These are phyloP conservation scores for Thecophora atra DNA, from an alignment of 2,888 invertebrate species.

Conservation along the genomic window DNA sequence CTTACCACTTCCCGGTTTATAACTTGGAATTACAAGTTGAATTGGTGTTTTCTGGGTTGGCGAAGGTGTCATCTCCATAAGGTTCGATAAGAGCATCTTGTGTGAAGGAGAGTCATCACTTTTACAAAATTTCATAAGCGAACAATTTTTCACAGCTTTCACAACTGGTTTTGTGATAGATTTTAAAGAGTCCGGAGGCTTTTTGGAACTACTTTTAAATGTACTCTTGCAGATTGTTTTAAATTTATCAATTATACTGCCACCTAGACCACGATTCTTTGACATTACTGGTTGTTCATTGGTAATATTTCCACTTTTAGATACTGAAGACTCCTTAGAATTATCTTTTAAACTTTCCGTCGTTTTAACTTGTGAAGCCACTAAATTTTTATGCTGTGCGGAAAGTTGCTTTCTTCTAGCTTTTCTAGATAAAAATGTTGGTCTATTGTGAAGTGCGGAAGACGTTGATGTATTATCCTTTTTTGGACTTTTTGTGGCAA, in stretches of 20 bases:
- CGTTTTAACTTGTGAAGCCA: not conserved
- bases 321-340: not conserved
- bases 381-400: too few relatives aligned
- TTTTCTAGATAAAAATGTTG: too few relatives aligned
- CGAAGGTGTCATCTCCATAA: slow-evolving; percentile 13
- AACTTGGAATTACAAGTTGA: slow-evolving; percentile 32
- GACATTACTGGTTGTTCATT: slow-evolving; percentile 5
- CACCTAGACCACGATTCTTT: slow-evolving; percentile 27
- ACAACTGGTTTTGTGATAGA: too few relatives aligned
- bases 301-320: not conserved
- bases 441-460: too few relatives aligned
- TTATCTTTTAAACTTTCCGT: not conserved
- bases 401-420: too few relatives aligned
- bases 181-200: not conserved
- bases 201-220: slow-evolving; percentile 26
- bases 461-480: too few relatives aligned
- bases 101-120: not conserved
- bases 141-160: too few relatives aligned
- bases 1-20: slow-evolving; percentile 42
- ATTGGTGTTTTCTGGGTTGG: slow-evolving; percentile 26
- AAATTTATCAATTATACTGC: slow-evolving; percentile 44
- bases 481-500: too few relatives aligned
- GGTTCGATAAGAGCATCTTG: not conserved
- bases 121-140: too few relatives aligned
- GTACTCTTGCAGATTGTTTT: slow-evolving; percentile 45